A percentile compares a stretch with the other conserved stretches of the same genome.
Conservation (phyloP, 2,888 invertebrate genomes). For the Drosophila ezoana region DNA sequence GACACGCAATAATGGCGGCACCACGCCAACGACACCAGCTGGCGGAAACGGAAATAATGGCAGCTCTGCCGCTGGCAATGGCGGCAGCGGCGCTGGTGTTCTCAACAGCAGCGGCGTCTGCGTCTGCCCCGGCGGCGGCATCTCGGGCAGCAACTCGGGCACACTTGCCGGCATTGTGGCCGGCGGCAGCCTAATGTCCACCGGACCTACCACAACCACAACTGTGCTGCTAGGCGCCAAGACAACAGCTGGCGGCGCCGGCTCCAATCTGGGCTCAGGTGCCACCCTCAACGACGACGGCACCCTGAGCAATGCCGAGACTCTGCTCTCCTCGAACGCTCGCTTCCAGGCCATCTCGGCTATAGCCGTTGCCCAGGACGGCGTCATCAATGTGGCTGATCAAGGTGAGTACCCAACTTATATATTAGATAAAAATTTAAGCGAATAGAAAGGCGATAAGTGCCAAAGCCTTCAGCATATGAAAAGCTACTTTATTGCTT, state of each 20-base stretch:
- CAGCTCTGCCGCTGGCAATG: slow-evolving; percentile 55
- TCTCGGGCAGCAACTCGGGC: slow-evolving; percentile 54
- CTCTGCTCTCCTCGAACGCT: slow-evolving; percentile 94
- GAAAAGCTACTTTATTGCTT: too few relatives aligned
- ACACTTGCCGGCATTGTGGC: slow-evolving; percentile 80
- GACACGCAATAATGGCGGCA: slow-evolving; percentile 82
- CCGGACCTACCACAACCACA: slow-evolving; percentile 84
- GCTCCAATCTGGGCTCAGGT: slow-evolving; percentile 61
- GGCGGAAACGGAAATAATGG: slow-evolving; percentile 77
- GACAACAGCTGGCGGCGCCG: slow-evolving; percentile 72
- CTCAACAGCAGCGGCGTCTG: slow-evolving; percentile 49
- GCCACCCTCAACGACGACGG: slow-evolving; percentile 83
- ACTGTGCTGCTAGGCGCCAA: slow-evolving; percentile 83
- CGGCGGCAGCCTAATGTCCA: slow-evolving; percentile 83
- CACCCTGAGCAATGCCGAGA: slow-evolving; percentile 90
- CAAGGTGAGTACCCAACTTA: slow-evolving; percentile 88
- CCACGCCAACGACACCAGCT: slow-evolving; percentile 80
- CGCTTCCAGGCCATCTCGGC: slow-evolving; percentile 95
- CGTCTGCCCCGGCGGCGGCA: slow-evolving; percentile 53
- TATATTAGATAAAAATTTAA: too few relatives aligned
- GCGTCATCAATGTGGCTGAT: slow-evolving; percentile 98
- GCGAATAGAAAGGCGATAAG: background rate
- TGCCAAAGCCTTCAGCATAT: background rate
- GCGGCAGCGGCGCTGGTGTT: slow-evolving; percentile 32
- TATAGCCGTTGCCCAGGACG: slow-evolving; percentile 96